These are phyloP conservation scores for Trachymyrmex septentrionalis DNA, from an alignment of 1,140 invertebrate species.

Conservation along the genomic window DNA sequence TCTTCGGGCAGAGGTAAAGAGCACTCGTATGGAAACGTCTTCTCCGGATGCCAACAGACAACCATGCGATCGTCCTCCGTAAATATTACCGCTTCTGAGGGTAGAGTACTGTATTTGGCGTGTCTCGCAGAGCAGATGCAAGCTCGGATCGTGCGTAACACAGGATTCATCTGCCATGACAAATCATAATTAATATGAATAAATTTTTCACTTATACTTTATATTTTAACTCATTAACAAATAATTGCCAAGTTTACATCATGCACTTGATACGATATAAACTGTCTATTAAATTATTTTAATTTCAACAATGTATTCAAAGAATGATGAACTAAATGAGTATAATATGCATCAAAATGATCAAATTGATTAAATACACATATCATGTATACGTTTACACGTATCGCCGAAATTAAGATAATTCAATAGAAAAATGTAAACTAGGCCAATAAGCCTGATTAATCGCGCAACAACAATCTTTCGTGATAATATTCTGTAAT, in stretches of 20 bases:
- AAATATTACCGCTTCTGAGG: conserved; percentile 88
- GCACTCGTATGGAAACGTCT: conserved; percentile 94
- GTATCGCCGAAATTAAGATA: too few species aligned
- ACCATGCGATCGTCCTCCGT: conserved; percentile 92
- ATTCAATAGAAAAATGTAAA: too few species aligned
- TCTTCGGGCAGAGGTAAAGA: conserved; percentile 90
- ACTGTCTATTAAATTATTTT: too few species aligned
- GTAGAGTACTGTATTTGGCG: conserved; percentile 75
- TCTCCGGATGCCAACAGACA: conserved; percentile 95
- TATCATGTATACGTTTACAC: too few species aligned
- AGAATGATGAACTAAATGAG: too few species aligned
- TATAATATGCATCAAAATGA: too few species aligned
- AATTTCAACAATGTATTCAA: too few species aligned
- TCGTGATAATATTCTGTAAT: background rate
- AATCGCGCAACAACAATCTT: background rate
- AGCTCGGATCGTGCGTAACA: conserved; percentile 12
- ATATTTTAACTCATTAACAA: background rate
- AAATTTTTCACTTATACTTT: background rate
- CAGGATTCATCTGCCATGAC: conserved; percentile 55
- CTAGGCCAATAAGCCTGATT: background rate
- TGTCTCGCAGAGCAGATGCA: conserved; percentile 7
- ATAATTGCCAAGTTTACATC: too few species aligned
- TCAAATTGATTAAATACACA: too few species aligned
- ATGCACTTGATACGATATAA: too few species aligned
- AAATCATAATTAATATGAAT: background rate